phyloP scores from a whole-genome alignment of 2,113 vertebrate species.

The Rafetus swinhoei region DNA sequence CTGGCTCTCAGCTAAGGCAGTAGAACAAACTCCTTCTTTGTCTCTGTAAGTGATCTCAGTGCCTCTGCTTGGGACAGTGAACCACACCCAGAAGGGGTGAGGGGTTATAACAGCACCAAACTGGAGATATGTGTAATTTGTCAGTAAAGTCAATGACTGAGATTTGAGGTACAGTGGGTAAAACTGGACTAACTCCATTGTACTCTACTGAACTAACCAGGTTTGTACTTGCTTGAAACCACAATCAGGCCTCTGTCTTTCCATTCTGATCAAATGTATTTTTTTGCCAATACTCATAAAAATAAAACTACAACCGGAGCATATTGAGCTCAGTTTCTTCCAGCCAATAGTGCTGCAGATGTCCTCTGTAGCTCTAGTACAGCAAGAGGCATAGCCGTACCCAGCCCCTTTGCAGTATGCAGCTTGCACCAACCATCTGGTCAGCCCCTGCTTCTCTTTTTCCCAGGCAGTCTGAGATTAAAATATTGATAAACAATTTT shows the following conservation, averaged over 20 bases:
- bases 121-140: neutral
- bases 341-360: neutral
- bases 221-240: neutral
- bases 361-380: neutral
- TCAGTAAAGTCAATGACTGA: rapidly evolving
- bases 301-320: neutral
- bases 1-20: no score
- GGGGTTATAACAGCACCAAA: neutral
- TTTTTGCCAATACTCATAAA: neutral
- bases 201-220: neutral
- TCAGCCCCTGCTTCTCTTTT: neutral
- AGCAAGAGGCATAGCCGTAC: neutral
- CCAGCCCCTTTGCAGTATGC: neutral
- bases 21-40: no score
- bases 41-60: no score
- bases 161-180: neutral
- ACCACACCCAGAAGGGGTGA: no score
- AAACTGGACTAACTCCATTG: neutral
- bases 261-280: neutral
- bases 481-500: conserved; percentile 54
- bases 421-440: conserved; percentile 12
- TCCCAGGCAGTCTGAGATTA: neutral
- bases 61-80: no score
- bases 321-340: neutral
- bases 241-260: neutral